Conservation (phyloP, 1,140 invertebrate genomes). For the Hormaphis cornu region DNA sequence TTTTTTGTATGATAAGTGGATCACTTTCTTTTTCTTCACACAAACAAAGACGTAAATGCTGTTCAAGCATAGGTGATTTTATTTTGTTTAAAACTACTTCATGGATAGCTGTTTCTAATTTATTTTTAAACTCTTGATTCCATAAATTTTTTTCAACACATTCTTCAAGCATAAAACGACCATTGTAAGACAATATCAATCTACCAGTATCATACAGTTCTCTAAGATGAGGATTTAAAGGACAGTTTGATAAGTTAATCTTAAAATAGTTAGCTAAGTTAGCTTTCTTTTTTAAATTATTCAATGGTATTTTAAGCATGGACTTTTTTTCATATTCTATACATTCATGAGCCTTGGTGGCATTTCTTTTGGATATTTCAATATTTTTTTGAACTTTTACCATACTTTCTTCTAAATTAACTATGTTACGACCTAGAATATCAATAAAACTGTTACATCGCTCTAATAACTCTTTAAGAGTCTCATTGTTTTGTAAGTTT, state of each 20-base stretch:
- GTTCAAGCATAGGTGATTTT: conserved; percentile 12
- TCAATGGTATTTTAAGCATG: background rate
- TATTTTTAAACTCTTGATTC: conserved; percentile 26
- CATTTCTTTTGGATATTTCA: conserved; percentile 15
- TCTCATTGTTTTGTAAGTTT: background rate
- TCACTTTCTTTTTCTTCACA: background rate
- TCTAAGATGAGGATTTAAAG: background rate
- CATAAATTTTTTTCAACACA: conserved; percentile 15
- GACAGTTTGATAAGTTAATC: conserved; percentile 17
- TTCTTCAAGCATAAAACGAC: conserved; percentile 18
- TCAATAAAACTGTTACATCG: conserved; percentile 13
- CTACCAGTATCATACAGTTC: background rate
- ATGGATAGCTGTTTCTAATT: conserved; percentile 11
- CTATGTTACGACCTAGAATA: conserved; percentile 4
- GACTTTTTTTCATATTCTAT: background rate
- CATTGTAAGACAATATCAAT: conserved; percentile 2
- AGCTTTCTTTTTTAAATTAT: conserved; percentile 3
- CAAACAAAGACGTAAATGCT: background rate
- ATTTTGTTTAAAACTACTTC: conserved; percentile 14
- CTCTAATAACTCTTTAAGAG: conserved; percentile 7
- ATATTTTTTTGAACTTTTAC: background rate
- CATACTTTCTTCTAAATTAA: background rate
- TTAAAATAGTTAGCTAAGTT: conserved; percentile 16
- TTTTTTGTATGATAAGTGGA: background rate
- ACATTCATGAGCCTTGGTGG: background rate